phyloP scores from a whole-genome alignment of 2,797 vertebrate species.

The Pseudochirops corinnae region DNA sequence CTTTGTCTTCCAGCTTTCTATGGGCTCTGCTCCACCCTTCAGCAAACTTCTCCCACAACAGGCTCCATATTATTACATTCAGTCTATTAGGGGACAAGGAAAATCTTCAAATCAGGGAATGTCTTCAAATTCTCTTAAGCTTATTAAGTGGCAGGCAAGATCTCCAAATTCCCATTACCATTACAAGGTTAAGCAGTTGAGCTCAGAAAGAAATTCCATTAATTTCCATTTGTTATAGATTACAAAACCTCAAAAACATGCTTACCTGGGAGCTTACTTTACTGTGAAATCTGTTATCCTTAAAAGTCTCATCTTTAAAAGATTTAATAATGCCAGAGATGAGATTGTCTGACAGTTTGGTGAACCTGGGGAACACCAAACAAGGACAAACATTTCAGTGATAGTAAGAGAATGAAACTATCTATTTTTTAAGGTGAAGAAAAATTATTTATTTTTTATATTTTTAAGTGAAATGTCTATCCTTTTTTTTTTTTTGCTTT shows the following conservation, averaged over 20 bases:
- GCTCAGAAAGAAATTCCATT: background rate
- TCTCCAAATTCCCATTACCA: too few species aligned
- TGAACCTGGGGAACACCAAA: background rate
- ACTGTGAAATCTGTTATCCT: background rate
- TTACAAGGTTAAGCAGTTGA: background rate
- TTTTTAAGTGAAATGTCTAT: background rate
- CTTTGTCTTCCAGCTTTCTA: too few species aligned
- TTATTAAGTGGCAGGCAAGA: too few species aligned
- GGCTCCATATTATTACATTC: too few species aligned
- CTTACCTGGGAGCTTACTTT: background rate
- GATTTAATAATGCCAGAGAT: background rate
- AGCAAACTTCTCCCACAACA: too few species aligned
- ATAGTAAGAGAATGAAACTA: background rate
- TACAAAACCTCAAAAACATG: background rate
- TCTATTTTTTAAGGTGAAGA: background rate
- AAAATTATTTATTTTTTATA: background rate
- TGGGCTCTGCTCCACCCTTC: too few species aligned
- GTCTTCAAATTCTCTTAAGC: too few species aligned
- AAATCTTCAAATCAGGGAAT: too few species aligned
- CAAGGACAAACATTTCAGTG: background rate
- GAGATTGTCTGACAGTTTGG: background rate
- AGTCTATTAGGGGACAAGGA: too few species aligned
- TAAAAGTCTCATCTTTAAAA: background rate
- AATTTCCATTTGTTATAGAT: background rate
- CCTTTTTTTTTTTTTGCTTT: too few species aligned